These are phyloP conservation scores for Cerceris rybyensis DNA, from an alignment of 2,888 invertebrate genomes.

Conservation along the genomic window DNA sequence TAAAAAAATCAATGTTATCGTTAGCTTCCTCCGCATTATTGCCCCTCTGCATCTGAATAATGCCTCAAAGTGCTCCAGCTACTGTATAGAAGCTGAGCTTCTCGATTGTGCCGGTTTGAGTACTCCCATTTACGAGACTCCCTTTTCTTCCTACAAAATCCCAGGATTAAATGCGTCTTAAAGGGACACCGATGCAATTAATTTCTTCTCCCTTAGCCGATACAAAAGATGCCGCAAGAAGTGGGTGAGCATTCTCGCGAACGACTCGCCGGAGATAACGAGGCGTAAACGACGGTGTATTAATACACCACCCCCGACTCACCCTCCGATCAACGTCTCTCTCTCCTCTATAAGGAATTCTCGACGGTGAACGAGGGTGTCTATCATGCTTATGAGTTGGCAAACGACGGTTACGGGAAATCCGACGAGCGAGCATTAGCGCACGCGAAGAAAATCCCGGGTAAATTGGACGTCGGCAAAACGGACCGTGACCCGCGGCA, in stretches of 20 bases:
- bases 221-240: not conserved
- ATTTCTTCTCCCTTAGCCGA: not conserved
- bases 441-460: slow-evolving; percentile 68
- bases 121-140: slow-evolving; percentile 36
- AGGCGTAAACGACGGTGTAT: too few relatives aligned
- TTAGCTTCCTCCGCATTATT: slow-evolving; percentile 51
- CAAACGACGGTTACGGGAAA: slow-evolving; percentile 51
- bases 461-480: slow-evolving; percentile 72
- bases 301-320: too few relatives aligned
- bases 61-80: slow-evolving; percentile 43
- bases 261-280: too few relatives aligned
- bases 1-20: slow-evolving; percentile 60
- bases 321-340: not conserved
- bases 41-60: slow-evolving; percentile 38
- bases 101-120: slow-evolving; percentile 40
- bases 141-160: not conserved
- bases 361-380: slow-evolving; percentile 1
- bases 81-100: slow-evolving; percentile 27
- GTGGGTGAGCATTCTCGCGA: not conserved
- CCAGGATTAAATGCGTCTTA: too few relatives aligned
- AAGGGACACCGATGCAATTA: too few relatives aligned
- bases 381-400: slow-evolving; percentile 33
- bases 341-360: not conserved
- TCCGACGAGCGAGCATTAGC: slow-evolving; percentile 61
- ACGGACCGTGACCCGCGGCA: slow-evolving; percentile 63